Percentiles rank a stretch among this genome's conserved stretches.
These are phyloP conservation scores for Drosophila bipectinata DNA, from an alignment of 1,140 invertebrate species.

Conservation along the genomic window DNA sequence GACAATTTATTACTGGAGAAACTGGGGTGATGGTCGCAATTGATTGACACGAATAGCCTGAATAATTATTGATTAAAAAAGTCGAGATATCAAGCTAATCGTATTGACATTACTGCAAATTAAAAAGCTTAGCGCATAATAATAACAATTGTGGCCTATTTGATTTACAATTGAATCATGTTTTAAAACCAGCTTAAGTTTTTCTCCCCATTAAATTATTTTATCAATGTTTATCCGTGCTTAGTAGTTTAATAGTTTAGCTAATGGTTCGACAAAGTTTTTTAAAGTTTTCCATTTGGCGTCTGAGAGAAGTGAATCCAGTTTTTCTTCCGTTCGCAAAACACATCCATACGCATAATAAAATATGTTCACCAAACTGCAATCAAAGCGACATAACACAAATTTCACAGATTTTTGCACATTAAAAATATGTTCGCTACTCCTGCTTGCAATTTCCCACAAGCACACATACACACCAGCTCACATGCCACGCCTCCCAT, in stretches of 20 bases:
- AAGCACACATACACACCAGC: not conserved
- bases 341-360: constrained; percentile 29
- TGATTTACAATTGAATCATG: too few species aligned
- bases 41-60: constrained; percentile 4
- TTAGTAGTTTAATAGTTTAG: constrained; percentile 12
- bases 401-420: constrained; percentile 77
- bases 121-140: constrained; percentile 25
- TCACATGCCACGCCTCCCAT: constrained; percentile 31
- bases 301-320: constrained; percentile 18
- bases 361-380: constrained; percentile 60
- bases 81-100: constrained; percentile 32
- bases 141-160: not conserved
- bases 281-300: constrained; percentile 29
- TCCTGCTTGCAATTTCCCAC: constrained; percentile 16
- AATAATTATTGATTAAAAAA: constrained; percentile 39
- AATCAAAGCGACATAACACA: constrained; percentile 70
- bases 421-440: constrained; percentile 74
- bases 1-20: constrained; percentile 16
- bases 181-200: too few species aligned
- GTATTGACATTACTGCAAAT: constrained; percentile 21
- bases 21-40: constrained; percentile 4
- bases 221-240: not conserved
- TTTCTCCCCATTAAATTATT: not conserved
- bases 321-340: constrained; percentile 13
- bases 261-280: constrained; percentile 10